Conservation (phyloP, 2,797 vertebrate species). For the Syncerus caffer region DNA sequence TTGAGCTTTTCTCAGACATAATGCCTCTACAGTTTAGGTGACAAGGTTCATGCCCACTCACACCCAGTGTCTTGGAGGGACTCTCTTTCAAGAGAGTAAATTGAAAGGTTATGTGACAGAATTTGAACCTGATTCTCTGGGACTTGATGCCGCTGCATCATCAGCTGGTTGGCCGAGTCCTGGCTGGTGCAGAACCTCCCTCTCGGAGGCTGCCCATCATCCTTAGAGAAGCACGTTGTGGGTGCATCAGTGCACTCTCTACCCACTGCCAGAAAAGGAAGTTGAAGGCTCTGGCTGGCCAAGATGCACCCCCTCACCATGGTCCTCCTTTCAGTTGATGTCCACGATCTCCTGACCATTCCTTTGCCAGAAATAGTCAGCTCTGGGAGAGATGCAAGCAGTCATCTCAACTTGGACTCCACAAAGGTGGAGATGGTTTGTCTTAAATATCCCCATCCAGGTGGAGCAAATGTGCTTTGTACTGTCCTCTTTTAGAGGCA, state of each 20-base stretch:
- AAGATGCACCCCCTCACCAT: background rate
- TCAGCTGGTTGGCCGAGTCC: background rate
- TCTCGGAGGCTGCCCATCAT: background rate
- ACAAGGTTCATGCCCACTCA: background rate
- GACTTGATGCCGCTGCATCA: background rate
- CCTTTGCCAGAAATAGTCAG: background rate
- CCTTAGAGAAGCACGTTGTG: background rate
- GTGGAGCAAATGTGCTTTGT: background rate
- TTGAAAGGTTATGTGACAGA: background rate
- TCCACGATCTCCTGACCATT: background rate
- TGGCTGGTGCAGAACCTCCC: background rate
- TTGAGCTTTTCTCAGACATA: background rate
- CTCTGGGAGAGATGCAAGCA: background rate
- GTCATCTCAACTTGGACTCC: background rate
- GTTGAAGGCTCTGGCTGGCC: background rate
- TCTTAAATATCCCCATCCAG: slow-evolving; percentile 1
- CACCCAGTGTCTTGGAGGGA: background rate
- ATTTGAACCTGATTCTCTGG: background rate
- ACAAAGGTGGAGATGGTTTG: background rate
- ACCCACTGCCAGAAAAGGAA: background rate
- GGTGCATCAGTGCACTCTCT: fast-evolving
- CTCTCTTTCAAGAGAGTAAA: background rate
- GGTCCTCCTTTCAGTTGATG: background rate
- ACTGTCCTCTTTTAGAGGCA: background rate
- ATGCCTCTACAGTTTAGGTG: background rate